Evolutionary conservation across 2,797 vertebrate genomes (phyloP).

Genomic region (Dryobates pubescens): DNA sequence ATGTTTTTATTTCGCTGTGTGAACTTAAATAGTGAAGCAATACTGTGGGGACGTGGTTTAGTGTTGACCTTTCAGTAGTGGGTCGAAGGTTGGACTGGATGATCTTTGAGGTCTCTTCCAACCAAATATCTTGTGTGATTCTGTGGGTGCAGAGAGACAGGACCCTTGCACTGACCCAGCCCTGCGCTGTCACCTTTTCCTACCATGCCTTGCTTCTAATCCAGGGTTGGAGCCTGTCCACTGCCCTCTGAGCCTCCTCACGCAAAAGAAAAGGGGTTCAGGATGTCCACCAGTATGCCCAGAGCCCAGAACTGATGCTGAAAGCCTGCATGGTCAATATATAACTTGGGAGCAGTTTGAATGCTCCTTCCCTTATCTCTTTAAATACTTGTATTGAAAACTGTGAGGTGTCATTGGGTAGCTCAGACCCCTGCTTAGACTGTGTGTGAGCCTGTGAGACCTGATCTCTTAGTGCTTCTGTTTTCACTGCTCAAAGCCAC

Average conservation of each 20-base stretch:
- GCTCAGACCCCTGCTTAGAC: not conserved
- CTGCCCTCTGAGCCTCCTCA: not conserved
- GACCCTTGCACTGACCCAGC: not conserved
- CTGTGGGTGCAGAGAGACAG: not conserved
- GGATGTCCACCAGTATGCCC: not conserved
- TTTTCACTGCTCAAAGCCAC: not conserved
- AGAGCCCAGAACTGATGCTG: not conserved
- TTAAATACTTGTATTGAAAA: not conserved
- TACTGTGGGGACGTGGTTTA: not conserved
- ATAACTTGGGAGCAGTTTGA: not conserved
- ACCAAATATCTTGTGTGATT: too few species aligned
- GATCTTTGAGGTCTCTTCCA: too few species aligned
- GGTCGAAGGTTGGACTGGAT: too few species aligned
- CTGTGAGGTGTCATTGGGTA: rapidly evolving
- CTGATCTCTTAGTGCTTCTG: not conserved
- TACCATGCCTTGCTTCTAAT: not conserved
- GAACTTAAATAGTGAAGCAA: not conserved
- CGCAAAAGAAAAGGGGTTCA: not conserved
- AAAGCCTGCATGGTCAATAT: not conserved
- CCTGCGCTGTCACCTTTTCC: not conserved
- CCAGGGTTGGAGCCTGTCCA: not conserved
- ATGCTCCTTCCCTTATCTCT: not conserved
- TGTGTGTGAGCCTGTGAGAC: not conserved
- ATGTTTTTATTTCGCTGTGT: not conserved
- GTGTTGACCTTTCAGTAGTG: too few species aligned